These are phyloP conservation scores for Dichetophora obliterata DNA, from an alignment of 2,888 invertebrate genomes.

Conservation along the genomic window DNA sequence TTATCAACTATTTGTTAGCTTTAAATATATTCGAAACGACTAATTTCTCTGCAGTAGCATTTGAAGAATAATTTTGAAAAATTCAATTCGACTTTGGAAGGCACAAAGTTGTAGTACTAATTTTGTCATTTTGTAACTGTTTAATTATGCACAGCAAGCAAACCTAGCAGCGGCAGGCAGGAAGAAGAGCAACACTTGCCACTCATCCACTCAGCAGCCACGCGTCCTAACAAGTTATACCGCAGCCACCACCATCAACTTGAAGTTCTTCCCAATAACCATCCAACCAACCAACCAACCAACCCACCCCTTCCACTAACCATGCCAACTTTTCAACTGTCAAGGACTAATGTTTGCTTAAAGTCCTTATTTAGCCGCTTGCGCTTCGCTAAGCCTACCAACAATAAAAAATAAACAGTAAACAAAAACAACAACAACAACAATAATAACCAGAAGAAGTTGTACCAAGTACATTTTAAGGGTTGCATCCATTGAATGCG, in stretches of 20 bases:
- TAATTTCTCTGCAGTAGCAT: too few relatives aligned
- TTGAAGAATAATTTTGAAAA: too few relatives aligned
- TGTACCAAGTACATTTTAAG: neutral
- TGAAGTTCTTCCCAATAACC: neutral
- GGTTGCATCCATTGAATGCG: slow-evolving; percentile 13
- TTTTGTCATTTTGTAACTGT: slow-evolving; percentile 2
- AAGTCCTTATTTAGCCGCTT: neutral
- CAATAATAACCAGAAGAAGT: too few relatives aligned
- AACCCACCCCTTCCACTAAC: neutral
- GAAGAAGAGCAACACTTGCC: neutral
- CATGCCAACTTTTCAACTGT: slow-evolving; percentile 10
- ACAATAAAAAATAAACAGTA: neutral
- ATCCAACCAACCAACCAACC: neutral
- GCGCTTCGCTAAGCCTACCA: neutral
- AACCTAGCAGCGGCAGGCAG: neutral
- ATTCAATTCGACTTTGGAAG: too few relatives aligned
- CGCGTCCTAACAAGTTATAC: neutral
- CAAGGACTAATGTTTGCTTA: slow-evolving; percentile 6
- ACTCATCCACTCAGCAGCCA: slow-evolving; percentile 9
- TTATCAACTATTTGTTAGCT: too few relatives aligned
- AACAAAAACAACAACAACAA: too few relatives aligned
- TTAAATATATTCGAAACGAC: too few relatives aligned
- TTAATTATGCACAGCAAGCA: slow-evolving; percentile 10
- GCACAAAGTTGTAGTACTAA: neutral
- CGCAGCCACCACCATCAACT: neutral